These are phyloP conservation scores for Sakesphorus luctuosus DNA, from an alignment of 2,113 vertebrate genomes.

Conservation along the genomic window DNA sequence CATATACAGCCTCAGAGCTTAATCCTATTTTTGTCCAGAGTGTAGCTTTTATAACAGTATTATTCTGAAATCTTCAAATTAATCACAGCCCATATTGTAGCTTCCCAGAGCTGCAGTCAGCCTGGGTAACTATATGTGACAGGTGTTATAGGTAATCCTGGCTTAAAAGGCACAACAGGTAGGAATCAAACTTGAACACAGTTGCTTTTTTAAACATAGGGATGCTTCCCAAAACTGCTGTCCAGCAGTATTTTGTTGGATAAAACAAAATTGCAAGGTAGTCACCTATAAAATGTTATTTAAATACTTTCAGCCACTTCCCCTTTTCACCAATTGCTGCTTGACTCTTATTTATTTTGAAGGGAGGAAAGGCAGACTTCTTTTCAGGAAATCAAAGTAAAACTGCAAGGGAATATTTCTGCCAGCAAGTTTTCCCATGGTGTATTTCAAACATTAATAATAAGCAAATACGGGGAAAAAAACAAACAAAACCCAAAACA, in stretches of 20 bases:
- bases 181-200: conserved; percentile 33
- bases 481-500: neutral
- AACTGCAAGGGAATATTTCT: neutral
- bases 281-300: neutral
- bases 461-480: neutral
- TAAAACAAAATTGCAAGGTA: neutral
- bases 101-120: conserved; percentile 54
- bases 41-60: conserved; percentile 73
- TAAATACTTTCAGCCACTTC: neutral
- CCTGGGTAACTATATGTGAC: conserved; percentile 23
- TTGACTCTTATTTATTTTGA: neutral
- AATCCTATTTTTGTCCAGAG: conserved; percentile 76
- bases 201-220: conserved; percentile 13
- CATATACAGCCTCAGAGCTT: conserved; percentile 72
- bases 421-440: neutral
- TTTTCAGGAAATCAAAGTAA: neutral
- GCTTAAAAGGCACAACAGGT: conserved; percentile 66
- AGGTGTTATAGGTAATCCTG: conserved; percentile 53
- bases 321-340: neutral
- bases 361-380: neutral
- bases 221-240: neutral
- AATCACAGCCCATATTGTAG: conserved; percentile 59
- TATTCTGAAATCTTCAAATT: conserved; percentile 73
- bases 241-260: neutral
- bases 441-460: neutral